These are phyloP conservation scores for Pyrochroa serraticornis DNA, from an alignment of 2,888 invertebrate genomes.

Conservation along the genomic window DNA sequence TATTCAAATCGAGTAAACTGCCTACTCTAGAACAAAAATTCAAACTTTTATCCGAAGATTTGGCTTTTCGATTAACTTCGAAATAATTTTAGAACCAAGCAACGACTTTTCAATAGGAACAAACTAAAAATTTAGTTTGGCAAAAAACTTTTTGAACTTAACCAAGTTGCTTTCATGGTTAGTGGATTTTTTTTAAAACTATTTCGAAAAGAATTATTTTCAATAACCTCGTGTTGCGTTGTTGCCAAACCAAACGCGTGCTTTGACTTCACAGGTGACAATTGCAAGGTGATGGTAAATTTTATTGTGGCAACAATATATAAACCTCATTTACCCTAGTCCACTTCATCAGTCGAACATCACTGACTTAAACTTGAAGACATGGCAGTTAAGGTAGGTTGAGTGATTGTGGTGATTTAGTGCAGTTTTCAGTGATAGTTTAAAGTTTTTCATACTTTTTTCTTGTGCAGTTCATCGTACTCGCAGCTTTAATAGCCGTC, in stretches of 20 bases:
- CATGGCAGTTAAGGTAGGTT: slow-evolving; percentile 45
- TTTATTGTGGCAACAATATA: slow-evolving; percentile 35
- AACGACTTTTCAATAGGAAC: too few relatives aligned
- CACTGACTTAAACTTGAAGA: slow-evolving; percentile 20
- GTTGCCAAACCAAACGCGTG: slow-evolving; percentile 22
- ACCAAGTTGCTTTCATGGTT: too few relatives aligned
- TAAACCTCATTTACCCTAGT: slow-evolving; percentile 30
- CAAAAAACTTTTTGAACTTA: too few relatives aligned
- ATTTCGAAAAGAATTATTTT: too few relatives aligned
- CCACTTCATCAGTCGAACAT: slow-evolving; percentile 36
- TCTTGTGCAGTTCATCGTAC: slow-evolving; percentile 38
- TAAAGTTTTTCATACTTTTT: slow-evolving; percentile 9
- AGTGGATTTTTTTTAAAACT: too few relatives aligned
- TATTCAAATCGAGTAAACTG: too few relatives aligned
- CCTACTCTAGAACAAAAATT: too few relatives aligned
- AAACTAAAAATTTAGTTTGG: too few relatives aligned
- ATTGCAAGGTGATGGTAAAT: slow-evolving; percentile 35
- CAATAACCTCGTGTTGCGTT: neutral
- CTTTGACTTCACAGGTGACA: slow-evolving; percentile 35
- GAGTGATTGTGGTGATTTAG: slow-evolving; percentile 2
- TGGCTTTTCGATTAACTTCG: too few relatives aligned
- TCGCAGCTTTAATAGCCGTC: slow-evolving; percentile 41
- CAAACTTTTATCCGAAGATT: too few relatives aligned
- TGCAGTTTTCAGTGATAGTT: neutral
- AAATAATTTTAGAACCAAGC: too few relatives aligned